Evolutionary conservation across 1,140 invertebrate genomes (phyloP).

Genomic region (Pseudomyrmex concolor): DNA sequence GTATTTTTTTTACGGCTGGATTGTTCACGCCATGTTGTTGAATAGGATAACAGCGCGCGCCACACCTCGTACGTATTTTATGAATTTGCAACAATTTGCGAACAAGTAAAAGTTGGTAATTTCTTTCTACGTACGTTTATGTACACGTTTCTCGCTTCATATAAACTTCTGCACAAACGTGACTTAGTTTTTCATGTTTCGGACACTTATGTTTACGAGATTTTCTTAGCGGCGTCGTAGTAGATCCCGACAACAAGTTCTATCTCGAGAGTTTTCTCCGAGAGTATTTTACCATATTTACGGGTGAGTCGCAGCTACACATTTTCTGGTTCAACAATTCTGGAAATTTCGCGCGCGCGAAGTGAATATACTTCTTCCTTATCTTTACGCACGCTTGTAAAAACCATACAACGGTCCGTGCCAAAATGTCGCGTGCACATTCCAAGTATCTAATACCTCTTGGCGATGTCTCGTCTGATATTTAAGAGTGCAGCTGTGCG

Average conservation of each 20-base stretch:
- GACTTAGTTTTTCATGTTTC: slow-evolving; percentile 7
- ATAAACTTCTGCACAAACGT: slow-evolving; percentile 36
- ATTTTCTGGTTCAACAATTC: slow-evolving; percentile 46
- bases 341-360: slow-evolving; percentile 13
- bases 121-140: not conserved
- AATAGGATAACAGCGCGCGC: not conserved
- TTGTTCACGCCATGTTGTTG: not conserved
- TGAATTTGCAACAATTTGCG: slow-evolving; percentile 8
- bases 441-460: not conserved
- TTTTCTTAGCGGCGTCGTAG: slow-evolving; percentile 35
- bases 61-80: not conserved
- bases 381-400: not conserved
- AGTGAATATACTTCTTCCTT: slow-evolving; percentile 30
- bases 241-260: slow-evolving; percentile 55
- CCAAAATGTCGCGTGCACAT: not conserved
- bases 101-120: slow-evolving; percentile 1
- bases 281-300: slow-evolving; percentile 60
- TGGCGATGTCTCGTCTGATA: not conserved
- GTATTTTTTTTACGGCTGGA: no score
- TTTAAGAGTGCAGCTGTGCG: not conserved
- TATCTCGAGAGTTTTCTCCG: slow-evolving; percentile 42
- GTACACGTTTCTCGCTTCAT: slow-evolving; percentile 9
- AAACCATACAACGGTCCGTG: no score
- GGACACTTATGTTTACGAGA: slow-evolving; percentile 54
- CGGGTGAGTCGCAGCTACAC: slow-evolving; percentile 7